Conservation (phyloP, 1,140 invertebrate species). For the Drosophila ambigua region DNA sequence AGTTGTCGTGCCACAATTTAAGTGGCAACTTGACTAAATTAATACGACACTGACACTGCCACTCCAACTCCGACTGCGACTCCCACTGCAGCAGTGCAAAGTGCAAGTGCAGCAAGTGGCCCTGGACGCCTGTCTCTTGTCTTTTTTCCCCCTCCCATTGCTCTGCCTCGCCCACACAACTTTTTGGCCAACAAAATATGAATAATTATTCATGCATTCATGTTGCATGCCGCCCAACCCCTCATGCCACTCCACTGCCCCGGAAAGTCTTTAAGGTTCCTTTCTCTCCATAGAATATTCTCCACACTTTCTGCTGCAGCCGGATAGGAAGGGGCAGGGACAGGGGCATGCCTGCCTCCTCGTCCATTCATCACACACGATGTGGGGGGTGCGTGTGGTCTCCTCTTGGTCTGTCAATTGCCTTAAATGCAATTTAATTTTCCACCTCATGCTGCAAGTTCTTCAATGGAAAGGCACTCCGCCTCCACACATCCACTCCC, state of each 20-base stretch:
- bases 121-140: too few relatives aligned
- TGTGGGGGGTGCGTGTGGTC: background rate
- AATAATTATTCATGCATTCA: constrained; percentile 59
- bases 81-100: too few relatives aligned
- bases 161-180: too few relatives aligned
- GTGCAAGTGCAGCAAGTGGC: too few relatives aligned
- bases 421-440: constrained; percentile 65
- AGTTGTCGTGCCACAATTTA: constrained; percentile 73
- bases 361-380: constrained; percentile 28
- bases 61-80: constrained; percentile 37
- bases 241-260: too few relatives aligned
- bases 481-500: constrained; percentile 17
- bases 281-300: constrained; percentile 3
- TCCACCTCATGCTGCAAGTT: constrained; percentile 53
- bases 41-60: constrained; percentile 70
- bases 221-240: too few relatives aligned
- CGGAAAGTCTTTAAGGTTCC: background rate
- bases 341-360: background rate
- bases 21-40: constrained; percentile 82
- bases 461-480: constrained; percentile 40
- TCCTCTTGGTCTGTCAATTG: constrained; percentile 48
- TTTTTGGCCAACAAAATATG: constrained; percentile 63
- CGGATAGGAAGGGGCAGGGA: too few relatives aligned
- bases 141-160: too few relatives aligned
- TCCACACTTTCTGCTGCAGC: too few relatives aligned